Conservation (phyloP, 2,113 vertebrate species). For the Dunckerocampus dactyliophorus region DNA sequence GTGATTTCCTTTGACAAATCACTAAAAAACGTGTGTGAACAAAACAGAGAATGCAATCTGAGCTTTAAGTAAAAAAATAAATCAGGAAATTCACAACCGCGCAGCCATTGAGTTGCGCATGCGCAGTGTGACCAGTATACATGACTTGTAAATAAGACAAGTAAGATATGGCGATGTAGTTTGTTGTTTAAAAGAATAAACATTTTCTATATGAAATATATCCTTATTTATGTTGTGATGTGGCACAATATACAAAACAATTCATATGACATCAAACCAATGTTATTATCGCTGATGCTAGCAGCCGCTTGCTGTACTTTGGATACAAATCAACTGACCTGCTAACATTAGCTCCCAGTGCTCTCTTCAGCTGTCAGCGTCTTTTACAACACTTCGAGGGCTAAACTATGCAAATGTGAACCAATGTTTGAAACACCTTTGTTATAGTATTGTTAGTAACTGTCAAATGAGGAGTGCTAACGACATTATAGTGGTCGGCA, state of each 20-base stretch:
- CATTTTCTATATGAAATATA: too few species aligned
- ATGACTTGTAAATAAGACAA: too few species aligned
- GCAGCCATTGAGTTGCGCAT: too few species aligned
- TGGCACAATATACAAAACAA: not conserved
- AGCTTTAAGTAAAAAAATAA: too few species aligned
- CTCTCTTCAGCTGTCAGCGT: not conserved
- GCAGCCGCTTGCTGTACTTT: constrained; percentile 19
- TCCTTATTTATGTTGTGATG: not conserved
- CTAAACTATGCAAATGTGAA: not conserved
- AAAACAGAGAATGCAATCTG: too few species aligned
- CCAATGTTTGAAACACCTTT: not conserved
- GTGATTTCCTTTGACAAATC: too few species aligned
- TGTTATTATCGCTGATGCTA: not conserved
- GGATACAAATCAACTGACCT: constrained; percentile 16
- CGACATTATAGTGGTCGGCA: constrained; percentile 11
- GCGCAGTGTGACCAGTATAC: too few species aligned
- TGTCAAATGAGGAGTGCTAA: constrained; percentile 6
- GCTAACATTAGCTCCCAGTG: constrained; percentile 22
- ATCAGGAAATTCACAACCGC: too few species aligned
- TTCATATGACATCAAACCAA: not conserved
- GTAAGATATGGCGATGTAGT: too few species aligned
- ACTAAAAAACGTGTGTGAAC: too few species aligned
- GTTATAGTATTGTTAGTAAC: not conserved
- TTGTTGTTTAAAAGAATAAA: too few species aligned
- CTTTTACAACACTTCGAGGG: not conserved